A percentile compares a stretch with the other conserved stretches of the same genome.
phyloP scores from a whole-genome alignment of 2,797 vertebrate genomes.

The Enteromius anoplus region DNA sequence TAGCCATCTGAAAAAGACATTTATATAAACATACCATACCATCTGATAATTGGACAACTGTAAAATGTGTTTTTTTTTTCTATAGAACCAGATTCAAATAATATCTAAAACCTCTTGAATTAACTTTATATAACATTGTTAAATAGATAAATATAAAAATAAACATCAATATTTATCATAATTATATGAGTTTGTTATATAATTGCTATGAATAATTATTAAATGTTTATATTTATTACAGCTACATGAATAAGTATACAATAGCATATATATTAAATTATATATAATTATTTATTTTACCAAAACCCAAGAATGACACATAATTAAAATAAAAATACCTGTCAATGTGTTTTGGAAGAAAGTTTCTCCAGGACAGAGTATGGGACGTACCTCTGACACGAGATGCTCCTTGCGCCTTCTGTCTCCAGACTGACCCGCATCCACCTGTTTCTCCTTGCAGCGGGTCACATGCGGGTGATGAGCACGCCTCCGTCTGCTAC shows the following conservation, averaged over 20 bases:
- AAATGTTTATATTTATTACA: not conserved
- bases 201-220: not conserved
- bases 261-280: not conserved
- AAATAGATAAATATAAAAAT: not conserved
- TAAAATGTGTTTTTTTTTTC: not conserved
- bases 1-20: not conserved
- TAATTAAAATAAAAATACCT: not conserved
- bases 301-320: not conserved
- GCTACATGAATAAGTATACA: not conserved
- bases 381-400: conserved; percentile 65
- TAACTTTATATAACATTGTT: not conserved
- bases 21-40: not conserved
- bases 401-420: conserved; percentile 52
- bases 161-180: not conserved
- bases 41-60: not conserved
- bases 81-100: not conserved
- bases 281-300: not conserved
- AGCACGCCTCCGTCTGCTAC: not conserved
- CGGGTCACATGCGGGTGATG: not conserved
- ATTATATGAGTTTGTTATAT: not conserved
- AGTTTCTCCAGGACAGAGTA: not conserved
- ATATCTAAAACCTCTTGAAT: not conserved
- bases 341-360: not conserved
- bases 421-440: conserved; percentile 65
- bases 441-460: conserved; percentile 70